A percentile compares a stretch with the other conserved stretches of the same genome.
phyloP scores from a whole-genome alignment of 1,140 invertebrate genomes.

The Saccostrea glomerata region DNA sequence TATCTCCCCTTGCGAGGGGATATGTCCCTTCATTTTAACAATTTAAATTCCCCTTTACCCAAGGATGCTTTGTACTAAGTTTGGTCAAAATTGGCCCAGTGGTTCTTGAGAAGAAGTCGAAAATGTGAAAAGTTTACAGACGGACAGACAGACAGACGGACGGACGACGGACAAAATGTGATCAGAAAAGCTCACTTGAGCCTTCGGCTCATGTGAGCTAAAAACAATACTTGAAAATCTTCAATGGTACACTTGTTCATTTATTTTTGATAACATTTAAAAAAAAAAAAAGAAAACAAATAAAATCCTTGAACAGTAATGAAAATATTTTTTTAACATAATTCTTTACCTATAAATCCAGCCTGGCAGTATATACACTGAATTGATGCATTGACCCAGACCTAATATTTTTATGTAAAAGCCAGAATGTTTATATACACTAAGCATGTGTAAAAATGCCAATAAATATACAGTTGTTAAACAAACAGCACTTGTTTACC shows the following conservation, averaged over 20 bases:
- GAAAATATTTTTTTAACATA: not conserved
- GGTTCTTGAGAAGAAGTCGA: no score
- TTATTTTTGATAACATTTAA: not conserved
- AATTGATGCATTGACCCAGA: not conserved
- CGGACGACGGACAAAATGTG: no score
- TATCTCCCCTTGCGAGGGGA: no score
- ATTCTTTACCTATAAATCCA: not conserved
- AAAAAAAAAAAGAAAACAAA: not conserved
- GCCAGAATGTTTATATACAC: not conserved
- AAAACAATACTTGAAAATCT: not conserved
- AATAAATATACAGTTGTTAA: not conserved
- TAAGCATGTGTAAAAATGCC: not conserved
- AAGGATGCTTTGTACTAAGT: no score
- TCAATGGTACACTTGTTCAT: not conserved
- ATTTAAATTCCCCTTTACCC: no score
- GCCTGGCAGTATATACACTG: not conserved
- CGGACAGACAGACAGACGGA: no score
- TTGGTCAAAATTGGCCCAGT: no score
- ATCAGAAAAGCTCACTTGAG: no score
- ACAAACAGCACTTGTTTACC: not conserved
- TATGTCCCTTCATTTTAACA: no score
- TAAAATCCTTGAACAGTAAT: not conserved
- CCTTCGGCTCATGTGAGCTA: no score
- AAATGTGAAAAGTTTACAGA: no score
- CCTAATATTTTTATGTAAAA: not conserved